Evolutionary conservation across 1,140 invertebrate species (phyloP).

Genomic region (Lycorma delicatula): DNA sequence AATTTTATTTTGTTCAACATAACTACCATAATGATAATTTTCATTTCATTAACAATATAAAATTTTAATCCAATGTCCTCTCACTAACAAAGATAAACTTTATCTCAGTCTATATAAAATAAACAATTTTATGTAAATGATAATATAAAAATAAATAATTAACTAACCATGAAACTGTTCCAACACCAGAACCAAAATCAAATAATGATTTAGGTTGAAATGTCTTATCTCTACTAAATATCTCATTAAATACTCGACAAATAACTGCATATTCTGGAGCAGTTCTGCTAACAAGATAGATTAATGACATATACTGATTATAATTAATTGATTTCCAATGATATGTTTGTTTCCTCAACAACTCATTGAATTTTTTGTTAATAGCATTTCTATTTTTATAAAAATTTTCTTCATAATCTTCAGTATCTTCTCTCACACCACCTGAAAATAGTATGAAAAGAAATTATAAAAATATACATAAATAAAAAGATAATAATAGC

Average conservation of each 20-base stretch:
- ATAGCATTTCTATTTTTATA: background rate
- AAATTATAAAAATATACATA: background rate
- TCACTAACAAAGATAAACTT: too few species aligned
- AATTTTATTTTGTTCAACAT: too few species aligned
- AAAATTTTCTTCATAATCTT: background rate
- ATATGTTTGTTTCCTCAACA: constrained; percentile 50
- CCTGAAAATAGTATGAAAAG: background rate
- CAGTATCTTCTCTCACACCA: background rate
- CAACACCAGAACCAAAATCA: constrained; percentile 86
- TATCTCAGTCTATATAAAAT: too few species aligned
- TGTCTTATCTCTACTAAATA: constrained; percentile 48
- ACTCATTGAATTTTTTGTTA: background rate
- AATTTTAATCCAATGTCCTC: too few species aligned
- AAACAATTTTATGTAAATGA: too few species aligned
- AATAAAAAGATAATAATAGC: background rate
- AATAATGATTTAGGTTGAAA: constrained; percentile 69
- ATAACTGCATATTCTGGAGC: constrained; percentile 67
- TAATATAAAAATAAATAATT: too few species aligned
- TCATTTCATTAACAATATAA: too few species aligned
- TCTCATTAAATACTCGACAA: constrained; percentile 62
- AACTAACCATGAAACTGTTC: constrained; percentile 66
- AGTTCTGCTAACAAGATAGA: constrained; percentile 60
- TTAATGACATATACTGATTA: constrained; percentile 47
- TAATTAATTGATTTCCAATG: constrained; percentile 65
- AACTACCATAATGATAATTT: too few species aligned